These are phyloP conservation scores for Aporrectodea caliginosa DNA, from an alignment of 1,140 invertebrate species.

Conservation along the genomic window DNA sequence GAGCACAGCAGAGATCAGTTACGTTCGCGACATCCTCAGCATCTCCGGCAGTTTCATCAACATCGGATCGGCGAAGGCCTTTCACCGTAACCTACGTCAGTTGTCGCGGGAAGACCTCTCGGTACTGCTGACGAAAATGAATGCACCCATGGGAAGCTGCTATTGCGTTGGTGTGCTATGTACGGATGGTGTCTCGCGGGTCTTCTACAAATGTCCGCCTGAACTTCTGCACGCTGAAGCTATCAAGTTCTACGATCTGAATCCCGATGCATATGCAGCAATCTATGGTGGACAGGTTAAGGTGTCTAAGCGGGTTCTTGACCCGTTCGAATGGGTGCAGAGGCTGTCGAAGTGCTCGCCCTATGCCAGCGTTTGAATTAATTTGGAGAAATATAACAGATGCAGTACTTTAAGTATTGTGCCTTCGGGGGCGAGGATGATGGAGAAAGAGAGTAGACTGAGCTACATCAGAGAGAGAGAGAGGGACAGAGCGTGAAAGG, in stretches of 20 bases:
- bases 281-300: conserved; percentile 1
- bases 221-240: neutral
- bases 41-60: conserved; percentile 19
- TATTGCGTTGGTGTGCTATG: conserved; percentile 18
- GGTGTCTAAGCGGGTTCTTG: conserved; percentile 1
- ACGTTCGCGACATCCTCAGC: conserved; percentile 19
- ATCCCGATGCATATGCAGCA: neutral
- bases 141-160: neutral
- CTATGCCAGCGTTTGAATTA: too few relatives aligned
- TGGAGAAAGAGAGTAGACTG: too few relatives aligned
- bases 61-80: conserved; percentile 21
- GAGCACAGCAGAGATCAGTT: neutral
- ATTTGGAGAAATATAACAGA: too few relatives aligned
- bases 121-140: conserved; percentile 7
- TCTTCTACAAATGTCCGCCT: conserved; percentile 21
- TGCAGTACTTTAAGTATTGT: too few relatives aligned
- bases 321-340: conserved; percentile 8
- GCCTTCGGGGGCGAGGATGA: too few relatives aligned
- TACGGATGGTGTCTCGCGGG: conserved; percentile 10
- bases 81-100: conserved; percentile 14
- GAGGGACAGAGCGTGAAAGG: too few relatives aligned
- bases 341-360: neutral
- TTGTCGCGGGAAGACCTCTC: conserved; percentile 6
- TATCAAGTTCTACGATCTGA: conserved; percentile 9
- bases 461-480: too few relatives aligned